phyloP scores from a whole-genome alignment of 2,797 vertebrate genomes.

The Coregonus sp. region DNA sequence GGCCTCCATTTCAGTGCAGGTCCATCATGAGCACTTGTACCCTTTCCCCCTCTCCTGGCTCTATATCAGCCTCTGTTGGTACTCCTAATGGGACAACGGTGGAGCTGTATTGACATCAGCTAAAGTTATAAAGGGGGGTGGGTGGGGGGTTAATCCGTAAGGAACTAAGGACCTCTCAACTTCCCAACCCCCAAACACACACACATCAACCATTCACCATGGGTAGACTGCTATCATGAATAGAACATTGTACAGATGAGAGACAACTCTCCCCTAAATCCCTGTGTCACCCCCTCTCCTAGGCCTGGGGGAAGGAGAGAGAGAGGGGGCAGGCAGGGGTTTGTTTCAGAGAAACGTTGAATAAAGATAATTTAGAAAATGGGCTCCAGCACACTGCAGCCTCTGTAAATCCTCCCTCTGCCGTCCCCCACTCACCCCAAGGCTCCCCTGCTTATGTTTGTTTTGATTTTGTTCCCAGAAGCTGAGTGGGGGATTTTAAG shows the following conservation, averaged over 20 bases:
- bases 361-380: slow-evolving; percentile 79
- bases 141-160: slow-evolving; percentile 40
- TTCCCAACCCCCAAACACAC: slow-evolving; percentile 43
- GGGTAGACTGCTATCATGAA: slow-evolving; percentile 66
- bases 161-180: slow-evolving; percentile 47
- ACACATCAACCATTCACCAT: slow-evolving; percentile 54
- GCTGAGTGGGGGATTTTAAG: slow-evolving; percentile 30
- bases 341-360: slow-evolving; percentile 68
- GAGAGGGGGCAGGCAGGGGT: slow-evolving; percentile 34
- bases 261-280: slow-evolving; percentile 67
- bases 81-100: slow-evolving; percentile 34
- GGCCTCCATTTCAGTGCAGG: slow-evolving; percentile 49
- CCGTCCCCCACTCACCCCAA: slow-evolving; percentile 39
- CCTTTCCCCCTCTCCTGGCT: slow-evolving; percentile 15
- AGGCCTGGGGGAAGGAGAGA: slow-evolving; percentile 15
- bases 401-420: slow-evolving; percentile 55
- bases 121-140: slow-evolving; percentile 33
- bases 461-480: slow-evolving; percentile 78
- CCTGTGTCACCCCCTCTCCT: slow-evolving; percentile 55
- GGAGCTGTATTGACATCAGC: slow-evolving; percentile 33
- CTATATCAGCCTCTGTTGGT: slow-evolving; percentile 37
- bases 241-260: slow-evolving; percentile 71
- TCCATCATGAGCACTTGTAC: slow-evolving; percentile 38
- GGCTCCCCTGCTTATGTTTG: slow-evolving; percentile 64
- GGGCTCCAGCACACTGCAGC: slow-evolving; percentile 69